phyloP scores from a whole-genome alignment of 2,888 invertebrate species.

The Pyralis farinalis region DNA sequence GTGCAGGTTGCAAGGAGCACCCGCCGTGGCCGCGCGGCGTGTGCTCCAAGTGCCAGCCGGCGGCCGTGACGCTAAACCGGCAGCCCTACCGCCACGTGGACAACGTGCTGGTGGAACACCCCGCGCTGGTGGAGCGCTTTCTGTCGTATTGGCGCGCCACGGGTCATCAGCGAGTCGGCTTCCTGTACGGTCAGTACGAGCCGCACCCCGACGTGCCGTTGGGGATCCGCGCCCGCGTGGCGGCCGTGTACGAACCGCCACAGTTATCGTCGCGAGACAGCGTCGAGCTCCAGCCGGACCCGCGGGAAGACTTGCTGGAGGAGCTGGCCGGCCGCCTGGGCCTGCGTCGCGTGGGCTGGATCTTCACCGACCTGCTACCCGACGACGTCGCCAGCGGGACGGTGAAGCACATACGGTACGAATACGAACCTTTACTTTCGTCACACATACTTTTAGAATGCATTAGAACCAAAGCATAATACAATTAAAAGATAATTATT shows the following conservation, averaged over 20 bases:
- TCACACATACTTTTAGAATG: no score
- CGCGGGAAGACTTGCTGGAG: constrained; percentile 85
- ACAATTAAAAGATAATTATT: no score
- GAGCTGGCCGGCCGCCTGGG: constrained; percentile 90
- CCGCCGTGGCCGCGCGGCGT: constrained; percentile 99
- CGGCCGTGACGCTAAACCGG: constrained; percentile 96
- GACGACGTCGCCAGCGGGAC: constrained; percentile 92
- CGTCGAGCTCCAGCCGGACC: constrained; percentile 83
- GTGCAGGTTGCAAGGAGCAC: constrained; percentile 93
- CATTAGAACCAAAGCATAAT: no score
- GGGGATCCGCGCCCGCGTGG: constrained; percentile 91
- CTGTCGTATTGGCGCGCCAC: constrained; percentile 97
- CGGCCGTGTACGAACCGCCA: constrained; percentile 98
- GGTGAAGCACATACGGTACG: constrained; percentile 82
- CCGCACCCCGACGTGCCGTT: constrained; percentile 84
- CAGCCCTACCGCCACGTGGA: constrained; percentile 98
- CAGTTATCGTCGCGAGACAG: constrained; percentile 90
- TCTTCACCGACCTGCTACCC: constrained; percentile 97
- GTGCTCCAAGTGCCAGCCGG: constrained; percentile 99
- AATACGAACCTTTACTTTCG: no score
- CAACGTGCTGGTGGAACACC: constrained; percentile 98
- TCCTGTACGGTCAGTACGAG: constrained; percentile 96
- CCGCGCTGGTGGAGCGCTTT: constrained; percentile 96
- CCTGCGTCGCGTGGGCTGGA: constrained; percentile 94
- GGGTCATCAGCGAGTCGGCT: constrained; percentile 96